phyloP scores from a whole-genome alignment of 2,113 vertebrate genomes.

The Rhinichthys klamathensis region DNA sequence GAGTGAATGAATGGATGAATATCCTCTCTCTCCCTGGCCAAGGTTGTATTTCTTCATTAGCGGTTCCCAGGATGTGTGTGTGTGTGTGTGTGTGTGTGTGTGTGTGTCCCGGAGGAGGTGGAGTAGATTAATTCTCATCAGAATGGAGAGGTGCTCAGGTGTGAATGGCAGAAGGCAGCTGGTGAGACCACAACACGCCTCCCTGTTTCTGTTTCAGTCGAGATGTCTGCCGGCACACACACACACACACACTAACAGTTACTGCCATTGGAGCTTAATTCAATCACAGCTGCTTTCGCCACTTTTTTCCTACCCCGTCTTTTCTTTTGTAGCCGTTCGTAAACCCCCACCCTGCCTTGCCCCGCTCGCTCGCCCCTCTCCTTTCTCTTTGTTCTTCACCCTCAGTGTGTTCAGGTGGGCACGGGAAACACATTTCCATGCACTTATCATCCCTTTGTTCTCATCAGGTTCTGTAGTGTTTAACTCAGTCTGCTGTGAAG shows the following conservation, averaged over 20 bases:
- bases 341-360: slow-evolving; percentile 55
- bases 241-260: slow-evolving; percentile 62
- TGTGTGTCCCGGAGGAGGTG: slow-evolving; percentile 81
- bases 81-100: slow-evolving; percentile 58
- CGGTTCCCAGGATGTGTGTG: slow-evolving; percentile 72
- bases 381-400: slow-evolving; percentile 33
- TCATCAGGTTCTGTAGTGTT: slow-evolving; percentile 8
- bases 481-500: neutral
- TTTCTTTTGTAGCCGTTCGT: slow-evolving; percentile 4
- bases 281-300: slow-evolving; percentile 73
- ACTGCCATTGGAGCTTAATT: slow-evolving; percentile 81
- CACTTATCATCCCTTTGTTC: slow-evolving; percentile 44
- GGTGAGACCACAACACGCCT: slow-evolving; percentile 80
- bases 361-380: slow-evolving; percentile 68
- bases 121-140: slow-evolving; percentile 94
- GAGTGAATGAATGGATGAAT: neutral
- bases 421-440: neutral
- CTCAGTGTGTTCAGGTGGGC: neutral
- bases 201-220: slow-evolving; percentile 70
- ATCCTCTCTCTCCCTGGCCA: slow-evolving; percentile 66
- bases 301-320: slow-evolving; percentile 63
- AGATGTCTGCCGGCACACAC: slow-evolving; percentile 19
- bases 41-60: slow-evolving; percentile 90
- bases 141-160: slow-evolving; percentile 85
- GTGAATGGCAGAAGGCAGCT: slow-evolving; percentile 91